phyloP scores from a whole-genome alignment of 2,797 vertebrate genomes.

The Diglossa cyanea region DNA sequence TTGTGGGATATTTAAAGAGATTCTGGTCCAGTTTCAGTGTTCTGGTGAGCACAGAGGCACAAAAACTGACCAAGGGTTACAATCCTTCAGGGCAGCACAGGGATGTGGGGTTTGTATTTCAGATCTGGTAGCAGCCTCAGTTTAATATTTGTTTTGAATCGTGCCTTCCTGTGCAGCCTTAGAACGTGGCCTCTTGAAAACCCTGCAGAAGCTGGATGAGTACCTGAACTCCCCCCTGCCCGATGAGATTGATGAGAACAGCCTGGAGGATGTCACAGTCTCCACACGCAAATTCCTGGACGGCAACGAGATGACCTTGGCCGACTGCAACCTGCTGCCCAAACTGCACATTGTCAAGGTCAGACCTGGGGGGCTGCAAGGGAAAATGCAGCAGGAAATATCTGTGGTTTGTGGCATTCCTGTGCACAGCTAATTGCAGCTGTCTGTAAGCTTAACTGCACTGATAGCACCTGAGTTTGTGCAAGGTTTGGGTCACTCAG shows the following conservation, averaged over 20 bases:
- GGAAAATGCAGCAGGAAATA: fast-evolving
- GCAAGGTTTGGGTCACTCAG: fast-evolving
- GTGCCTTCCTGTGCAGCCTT: conserved; percentile 70
- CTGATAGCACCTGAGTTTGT: fast-evolving
- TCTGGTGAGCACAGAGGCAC: neutral
- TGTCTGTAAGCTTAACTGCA: neutral
- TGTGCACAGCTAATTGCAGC: neutral
- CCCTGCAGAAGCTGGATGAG: conserved; percentile 94
- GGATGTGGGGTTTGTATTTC: neutral
- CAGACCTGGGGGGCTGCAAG: fast-evolving
- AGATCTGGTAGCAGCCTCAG: fast-evolving
- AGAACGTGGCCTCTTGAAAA: conserved; percentile 92
- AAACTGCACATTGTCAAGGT: conserved; percentile 99
- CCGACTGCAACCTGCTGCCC: conserved; percentile 96
- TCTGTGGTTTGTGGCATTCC: fast-evolving
- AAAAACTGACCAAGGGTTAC: neutral
- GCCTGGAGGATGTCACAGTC: conserved; percentile 87
- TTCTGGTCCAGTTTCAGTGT: neutral
- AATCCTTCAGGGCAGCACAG: neutral
- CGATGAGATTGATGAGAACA: conserved; percentile 96
- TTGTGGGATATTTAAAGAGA: neutral
- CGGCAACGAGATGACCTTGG: conserved; percentile 94
- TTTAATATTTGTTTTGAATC: neutral
- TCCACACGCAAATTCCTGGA: conserved; percentile 92
- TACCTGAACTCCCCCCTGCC: conserved; percentile 91